Evolutionary conservation across 2,797 vertebrate species (phyloP).

Genomic region (Novumbra hubbsi): DNA sequence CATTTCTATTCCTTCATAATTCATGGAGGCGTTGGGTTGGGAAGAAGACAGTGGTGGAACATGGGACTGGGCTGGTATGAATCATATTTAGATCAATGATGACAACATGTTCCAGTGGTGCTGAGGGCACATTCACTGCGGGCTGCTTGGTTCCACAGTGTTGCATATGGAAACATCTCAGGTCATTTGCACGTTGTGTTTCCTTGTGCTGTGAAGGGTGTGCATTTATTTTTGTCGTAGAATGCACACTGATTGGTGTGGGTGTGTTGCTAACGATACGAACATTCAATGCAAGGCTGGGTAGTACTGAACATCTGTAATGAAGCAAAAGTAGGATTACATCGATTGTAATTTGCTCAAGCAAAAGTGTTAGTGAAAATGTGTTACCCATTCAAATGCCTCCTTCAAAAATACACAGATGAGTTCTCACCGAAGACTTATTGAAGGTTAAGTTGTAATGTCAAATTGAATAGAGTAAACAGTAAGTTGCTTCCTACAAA

Average conservation of each 20-base stretch:
- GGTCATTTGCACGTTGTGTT: neutral
- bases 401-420: too few species aligned
- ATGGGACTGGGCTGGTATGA: slow-evolving; percentile 54
- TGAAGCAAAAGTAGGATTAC: too few species aligned
- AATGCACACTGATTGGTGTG: neutral
- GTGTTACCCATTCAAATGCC: too few species aligned
- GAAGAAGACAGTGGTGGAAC: slow-evolving; percentile 53
- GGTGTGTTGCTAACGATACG: neutral
- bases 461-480: too few species aligned
- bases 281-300: neutral
- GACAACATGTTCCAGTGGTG: slow-evolving; percentile 46
- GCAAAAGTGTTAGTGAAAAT: too few species aligned
- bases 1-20: slow-evolving; percentile 68
- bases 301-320: neutral
- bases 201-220: neutral
- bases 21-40: slow-evolving; percentile 60
- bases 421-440: too few species aligned
- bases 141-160: neutral
- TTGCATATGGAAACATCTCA: neutral
- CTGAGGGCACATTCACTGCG: neutral
- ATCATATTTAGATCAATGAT: slow-evolving; percentile 58
- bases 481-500: too few species aligned
- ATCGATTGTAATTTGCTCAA: too few species aligned
- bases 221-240: neutral
- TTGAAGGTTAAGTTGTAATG: too few species aligned